Evolutionary conservation across 2,113 vertebrate genomes (phyloP), one percentile per base, ranked within the genome.

Genomic region (Ifrita kowaldi): DNA sequence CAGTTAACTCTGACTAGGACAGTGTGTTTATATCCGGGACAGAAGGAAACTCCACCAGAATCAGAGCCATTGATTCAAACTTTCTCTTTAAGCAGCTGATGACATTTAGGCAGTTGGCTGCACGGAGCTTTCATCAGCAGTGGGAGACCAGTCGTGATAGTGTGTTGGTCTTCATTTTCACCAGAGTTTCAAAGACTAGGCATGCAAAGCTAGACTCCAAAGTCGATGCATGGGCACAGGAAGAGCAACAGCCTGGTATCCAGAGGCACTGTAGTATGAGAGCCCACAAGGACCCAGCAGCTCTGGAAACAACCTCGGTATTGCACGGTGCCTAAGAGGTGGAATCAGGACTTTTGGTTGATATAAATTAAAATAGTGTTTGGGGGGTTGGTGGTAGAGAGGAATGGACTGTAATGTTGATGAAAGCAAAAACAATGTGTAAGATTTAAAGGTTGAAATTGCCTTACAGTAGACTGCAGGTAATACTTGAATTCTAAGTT

Each of bases 21-120:
- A 79, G 74, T 7, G 3, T 91, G 92, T 94, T 93, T 89, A 80
- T 20, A 89, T 75, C 81, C 5, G 8, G 49, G 57, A 87, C 28
- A 87, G 84, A 64, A 89, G 69, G 91, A 95, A 96, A 83, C 84
- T 84, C 94, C 49, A 57, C 62, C 91, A 89, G 89, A 53, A 93
- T 26, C 41, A 56, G 65, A 84, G 57, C 32, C 70, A 82, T 79
- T 52, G 50, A 22, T 20, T 91, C 77, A 39, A 68, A 65, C 53
- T 73, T 95, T 82, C 65, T 35, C 74, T 73, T 89, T 56, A 91
- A 79, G 77, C 33, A 33, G 42, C 50, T 77, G 83, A 57, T 90
- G 86, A 44, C 18, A 64, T 81, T 84, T 52, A 82, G 42, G 26
- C 64, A 53, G 16, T 23, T 3, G 0, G 30, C 64, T 71, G 12